Evolutionary conservation across 2,113 vertebrate species (phyloP).

Genomic region (Psettodes erumei): DNA sequence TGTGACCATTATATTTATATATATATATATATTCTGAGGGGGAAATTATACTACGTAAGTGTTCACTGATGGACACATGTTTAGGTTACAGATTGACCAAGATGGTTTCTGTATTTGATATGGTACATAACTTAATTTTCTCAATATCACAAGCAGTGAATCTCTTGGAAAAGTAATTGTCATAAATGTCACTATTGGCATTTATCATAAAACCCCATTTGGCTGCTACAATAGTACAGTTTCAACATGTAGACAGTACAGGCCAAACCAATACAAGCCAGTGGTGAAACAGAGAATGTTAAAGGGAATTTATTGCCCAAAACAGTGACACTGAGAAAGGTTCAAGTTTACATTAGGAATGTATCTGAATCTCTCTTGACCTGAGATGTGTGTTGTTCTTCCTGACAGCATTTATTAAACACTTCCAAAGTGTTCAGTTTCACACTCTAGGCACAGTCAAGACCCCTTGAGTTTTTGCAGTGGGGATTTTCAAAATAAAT

Average conservation of each 20-base stretch:
- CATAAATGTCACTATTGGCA: background rate
- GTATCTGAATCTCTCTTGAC: conserved; percentile 47
- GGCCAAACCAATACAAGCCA: background rate
- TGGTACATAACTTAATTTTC: background rate
- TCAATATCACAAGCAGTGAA: background rate
- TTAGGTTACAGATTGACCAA: background rate
- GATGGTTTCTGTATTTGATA: background rate
- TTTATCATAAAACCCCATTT: background rate
- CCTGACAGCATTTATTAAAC: conserved; percentile 69
- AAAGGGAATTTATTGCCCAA: conserved; percentile 38
- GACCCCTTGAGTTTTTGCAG: conserved; percentile 62
- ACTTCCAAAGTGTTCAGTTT: conserved; percentile 67
- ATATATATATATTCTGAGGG: too few species aligned
- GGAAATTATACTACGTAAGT: background rate
- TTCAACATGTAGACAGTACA: background rate
- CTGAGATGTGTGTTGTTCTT: conserved; percentile 63
- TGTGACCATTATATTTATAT: background rate
- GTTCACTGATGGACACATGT: background rate
- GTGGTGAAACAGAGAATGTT: conserved; percentile 20
- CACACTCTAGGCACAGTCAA: conserved; percentile 57
- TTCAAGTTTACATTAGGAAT: conserved; percentile 58
- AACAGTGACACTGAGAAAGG: conserved; percentile 42
- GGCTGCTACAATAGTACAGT: background rate
- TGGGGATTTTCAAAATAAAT: conserved; percentile 76
- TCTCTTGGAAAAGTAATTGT: background rate